phyloP scores from a whole-genome alignment of 2,888 invertebrate species.

The Eilema griseolum region DNA sequence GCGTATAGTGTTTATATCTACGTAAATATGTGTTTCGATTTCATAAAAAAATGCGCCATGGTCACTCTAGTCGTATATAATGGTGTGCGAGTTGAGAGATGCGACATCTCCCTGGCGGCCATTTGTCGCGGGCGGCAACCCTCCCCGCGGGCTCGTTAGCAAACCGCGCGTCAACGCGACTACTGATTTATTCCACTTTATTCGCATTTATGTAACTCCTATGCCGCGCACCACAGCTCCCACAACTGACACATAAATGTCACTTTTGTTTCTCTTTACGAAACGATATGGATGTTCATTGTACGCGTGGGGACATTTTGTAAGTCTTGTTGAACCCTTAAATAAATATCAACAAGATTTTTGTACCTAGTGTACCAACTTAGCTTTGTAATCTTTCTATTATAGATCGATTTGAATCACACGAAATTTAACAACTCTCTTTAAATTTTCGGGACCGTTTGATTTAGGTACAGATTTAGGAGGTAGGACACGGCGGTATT shows the following conservation, averaged over 20 bases:
- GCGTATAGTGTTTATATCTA: no score
- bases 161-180: slow-evolving; percentile 67
- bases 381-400: background rate
- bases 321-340: slow-evolving; percentile 23
- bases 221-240: slow-evolving; percentile 55
- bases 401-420: no score
- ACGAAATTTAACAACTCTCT: no score
- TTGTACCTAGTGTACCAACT: background rate
- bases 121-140: slow-evolving; percentile 72
- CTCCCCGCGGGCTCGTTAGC: slow-evolving; percentile 76
- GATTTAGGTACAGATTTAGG: no score
- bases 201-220: slow-evolving; percentile 49
- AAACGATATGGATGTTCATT: slow-evolving; percentile 65
- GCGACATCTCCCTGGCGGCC: slow-evolving; percentile 70
- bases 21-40: background rate
- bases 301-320: slow-evolving; percentile 46
- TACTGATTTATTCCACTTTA: slow-evolving; percentile 75
- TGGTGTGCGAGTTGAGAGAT: slow-evolving; percentile 46
- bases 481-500: no score
- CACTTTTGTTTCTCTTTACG: slow-evolving; percentile 83
- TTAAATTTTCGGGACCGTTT: no score
- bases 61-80: slow-evolving; percentile 44
- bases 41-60: slow-evolving; percentile 17
- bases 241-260: slow-evolving; percentile 85
- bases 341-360: background rate